Evolutionary conservation across 1,140 invertebrate species (phyloP), one percentile per base, ranked within the genome.

Genomic region (Pachypeltis micranthus): DNA sequence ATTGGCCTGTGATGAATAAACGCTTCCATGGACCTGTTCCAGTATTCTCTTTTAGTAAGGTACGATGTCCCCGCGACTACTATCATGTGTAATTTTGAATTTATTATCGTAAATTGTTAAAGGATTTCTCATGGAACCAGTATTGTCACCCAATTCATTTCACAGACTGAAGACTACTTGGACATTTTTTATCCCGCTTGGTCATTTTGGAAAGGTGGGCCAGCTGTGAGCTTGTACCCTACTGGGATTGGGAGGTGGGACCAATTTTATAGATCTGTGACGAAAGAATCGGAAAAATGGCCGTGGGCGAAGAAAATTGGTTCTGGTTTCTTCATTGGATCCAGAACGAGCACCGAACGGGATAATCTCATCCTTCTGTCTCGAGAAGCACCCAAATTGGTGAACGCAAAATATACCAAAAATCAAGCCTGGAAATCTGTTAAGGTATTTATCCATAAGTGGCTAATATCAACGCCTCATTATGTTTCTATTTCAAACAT

Each of bases 371-470:
- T 98, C 61, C 74, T 93, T 44, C 74, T 98, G 1, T 94, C 93
- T 29, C 78, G 93, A 64, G 80, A 81, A 44, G 73, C 83, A 47
- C 85, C 91, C 16, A 78, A 91, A 1, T 72, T 97, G 44, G 85
- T 92, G 21, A 90, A 96, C 80, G 95, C 94, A 7, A 81, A 90
- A 65, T 98, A 96, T 74, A 98, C 95, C 0, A 97, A 96, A 76
- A 98, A 98, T 78, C 95, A 98, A 79, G 94, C 94, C 0, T 98
- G 94, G 94, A 96, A 92, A 74, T 96, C 93, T 28, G 83, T 91
- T 67, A 80, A 81, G 63, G 86, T 87, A 78, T 74, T 70, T 39
- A n/a, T n/a, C n/a, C n/a, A 71, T 55, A 7, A 44, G 1, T 39
- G 16, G 19, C n/a, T 26, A 29, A 14, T 28, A 44, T 29, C 57